Conservation (phyloP, 2,113 vertebrate genomes). For the Pteruthius melanotis region DNA sequence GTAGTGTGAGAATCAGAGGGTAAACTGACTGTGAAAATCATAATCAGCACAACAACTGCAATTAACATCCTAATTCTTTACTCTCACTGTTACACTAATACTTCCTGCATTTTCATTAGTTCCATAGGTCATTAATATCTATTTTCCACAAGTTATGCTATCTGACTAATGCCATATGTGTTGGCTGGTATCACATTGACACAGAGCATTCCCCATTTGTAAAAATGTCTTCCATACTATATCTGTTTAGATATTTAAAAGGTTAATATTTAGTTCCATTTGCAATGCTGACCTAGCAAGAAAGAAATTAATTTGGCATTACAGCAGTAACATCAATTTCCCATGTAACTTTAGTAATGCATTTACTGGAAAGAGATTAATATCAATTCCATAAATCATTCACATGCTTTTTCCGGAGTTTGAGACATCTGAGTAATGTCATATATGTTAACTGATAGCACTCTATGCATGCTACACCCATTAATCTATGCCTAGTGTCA, state of each 20-base stretch:
- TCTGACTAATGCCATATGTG: not conserved
- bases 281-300: conserved; percentile 84
- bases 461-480: conserved; percentile 76
- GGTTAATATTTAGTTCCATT: conserved; percentile 79
- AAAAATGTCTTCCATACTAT: conserved; percentile 44
- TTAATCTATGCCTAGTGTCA: conserved; percentile 84
- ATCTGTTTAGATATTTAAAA: conserved; percentile 70
- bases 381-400: conserved; percentile 98
- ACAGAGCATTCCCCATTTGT: not conserved
- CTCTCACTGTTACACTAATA: not conserved
- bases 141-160: not conserved
- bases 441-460: conserved; percentile 88
- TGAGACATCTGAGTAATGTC: conserved; percentile 83
- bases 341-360: conserved; percentile 88
- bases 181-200: not conserved
- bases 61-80: not conserved
- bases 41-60: not conserved
- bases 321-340: conserved; percentile 86
- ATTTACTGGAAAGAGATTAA: conserved; percentile 96
- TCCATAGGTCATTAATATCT: not conserved
- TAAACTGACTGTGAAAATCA: not conserved
- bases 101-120: not conserved
- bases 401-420: conserved; percentile 85
- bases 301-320: conserved; percentile 87
- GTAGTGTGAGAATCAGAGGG: not conserved